A percentile compares a stretch with the other conserved stretches of the same genome.
Conservation (phyloP, 2,797 vertebrate species). For the Psittacula derbiana region DNA sequence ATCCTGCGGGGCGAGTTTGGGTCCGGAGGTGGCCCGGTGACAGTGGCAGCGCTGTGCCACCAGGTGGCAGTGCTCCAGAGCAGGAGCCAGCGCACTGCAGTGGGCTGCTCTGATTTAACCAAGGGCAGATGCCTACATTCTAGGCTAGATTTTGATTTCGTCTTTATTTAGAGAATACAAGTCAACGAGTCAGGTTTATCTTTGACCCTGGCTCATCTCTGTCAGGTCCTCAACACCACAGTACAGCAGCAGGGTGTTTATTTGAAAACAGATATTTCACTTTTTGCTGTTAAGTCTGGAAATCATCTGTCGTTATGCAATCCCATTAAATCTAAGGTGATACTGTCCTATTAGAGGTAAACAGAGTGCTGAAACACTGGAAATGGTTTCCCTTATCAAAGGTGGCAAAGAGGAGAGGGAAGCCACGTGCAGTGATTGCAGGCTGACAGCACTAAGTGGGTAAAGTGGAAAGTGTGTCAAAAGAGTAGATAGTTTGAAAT, state of each 20-base stretch:
- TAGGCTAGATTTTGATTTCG: background rate
- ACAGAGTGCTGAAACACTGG: background rate
- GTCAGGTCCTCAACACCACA: background rate
- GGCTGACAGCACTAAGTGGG: background rate
- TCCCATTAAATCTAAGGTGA: background rate
- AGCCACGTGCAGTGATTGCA: background rate
- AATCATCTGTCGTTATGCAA: background rate
- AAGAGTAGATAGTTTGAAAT: background rate
- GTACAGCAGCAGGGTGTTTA: background rate
- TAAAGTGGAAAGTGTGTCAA: background rate
- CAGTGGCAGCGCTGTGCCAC: background rate
- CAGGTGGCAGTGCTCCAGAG: conserved; percentile 12
- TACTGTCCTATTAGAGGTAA: background rate
- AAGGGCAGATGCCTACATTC: background rate
- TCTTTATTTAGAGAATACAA: background rate
- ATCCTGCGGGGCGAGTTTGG: background rate
- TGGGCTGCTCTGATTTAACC: background rate
- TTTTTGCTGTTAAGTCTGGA: background rate
- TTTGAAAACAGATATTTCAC: background rate
- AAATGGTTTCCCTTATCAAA: background rate
- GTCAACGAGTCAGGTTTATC: background rate
- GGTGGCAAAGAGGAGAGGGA: background rate
- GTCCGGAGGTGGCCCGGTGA: background rate
- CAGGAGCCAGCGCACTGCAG: background rate
- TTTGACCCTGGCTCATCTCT: background rate